phyloP scores from a whole-genome alignment of 2,888 invertebrate genomes.

The Octonoba sinensis region DNA sequence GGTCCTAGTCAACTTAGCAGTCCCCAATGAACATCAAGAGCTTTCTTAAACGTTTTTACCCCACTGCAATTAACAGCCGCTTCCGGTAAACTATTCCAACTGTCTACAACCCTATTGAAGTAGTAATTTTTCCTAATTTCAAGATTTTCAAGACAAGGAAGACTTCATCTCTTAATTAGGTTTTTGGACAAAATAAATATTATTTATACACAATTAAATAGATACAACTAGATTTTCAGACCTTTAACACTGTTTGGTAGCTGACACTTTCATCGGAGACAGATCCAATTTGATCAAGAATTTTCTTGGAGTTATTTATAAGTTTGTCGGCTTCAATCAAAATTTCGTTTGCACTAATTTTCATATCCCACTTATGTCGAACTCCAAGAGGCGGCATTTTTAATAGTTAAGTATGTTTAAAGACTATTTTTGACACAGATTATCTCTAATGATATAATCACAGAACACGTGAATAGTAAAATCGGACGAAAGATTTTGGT shows the following conservation, averaged over 20 bases:
- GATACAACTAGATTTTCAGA: conserved; percentile 38
- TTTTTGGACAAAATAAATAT: not conserved
- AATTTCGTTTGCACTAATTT: conserved; percentile 66
- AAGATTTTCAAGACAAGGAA: not conserved
- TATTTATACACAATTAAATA: not conserved
- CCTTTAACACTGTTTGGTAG: conserved; percentile 68
- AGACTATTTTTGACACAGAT: not conserved
- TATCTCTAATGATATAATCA: no score
- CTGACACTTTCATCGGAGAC: conserved; percentile 65
- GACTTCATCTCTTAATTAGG: not conserved
- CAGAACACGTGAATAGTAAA: no score
- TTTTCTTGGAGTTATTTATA: conserved; percentile 60
- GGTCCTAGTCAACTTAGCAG: no score
- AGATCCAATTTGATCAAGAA: conserved; percentile 67
- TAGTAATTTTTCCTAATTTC: not conserved
- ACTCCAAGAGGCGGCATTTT: conserved; percentile 19
- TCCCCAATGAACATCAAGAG: no score
- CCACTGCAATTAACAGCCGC: no score
- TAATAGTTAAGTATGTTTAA: not conserved
- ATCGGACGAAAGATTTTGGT: no score
- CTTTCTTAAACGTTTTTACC: no score
- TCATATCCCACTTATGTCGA: conserved; percentile 66
- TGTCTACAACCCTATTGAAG: no score
- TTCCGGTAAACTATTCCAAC: no score
- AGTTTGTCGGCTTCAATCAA: conserved; percentile 65